phyloP scores from a whole-genome alignment of 2,113 vertebrate species.

The Brienomyrus longianalis region DNA sequence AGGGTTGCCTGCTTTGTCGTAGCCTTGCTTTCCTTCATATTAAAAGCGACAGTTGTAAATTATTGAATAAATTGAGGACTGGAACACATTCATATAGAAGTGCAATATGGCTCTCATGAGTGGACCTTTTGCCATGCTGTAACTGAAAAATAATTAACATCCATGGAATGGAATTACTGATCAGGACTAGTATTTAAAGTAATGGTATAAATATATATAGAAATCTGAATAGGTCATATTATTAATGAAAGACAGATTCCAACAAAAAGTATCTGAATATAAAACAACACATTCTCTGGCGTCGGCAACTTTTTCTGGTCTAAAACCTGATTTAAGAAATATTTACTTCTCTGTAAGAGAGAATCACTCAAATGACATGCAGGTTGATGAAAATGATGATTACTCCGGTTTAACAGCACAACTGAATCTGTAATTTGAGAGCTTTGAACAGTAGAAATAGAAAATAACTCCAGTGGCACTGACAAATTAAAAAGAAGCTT shows the following conservation, averaged over 20 bases:
- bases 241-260: background rate
- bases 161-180: background rate
- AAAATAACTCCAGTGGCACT: background rate
- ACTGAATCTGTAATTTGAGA: background rate
- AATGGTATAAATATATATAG: background rate
- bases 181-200: background rate
- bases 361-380: background rate
- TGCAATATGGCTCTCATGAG: background rate
- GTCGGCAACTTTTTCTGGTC: background rate
- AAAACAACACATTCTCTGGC: background rate
- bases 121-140: background rate
- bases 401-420: background rate
- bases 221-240: background rate
- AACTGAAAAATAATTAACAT: background rate
- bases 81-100: background rate
- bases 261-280: background rate
- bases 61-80: background rate
- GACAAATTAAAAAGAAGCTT: background rate
- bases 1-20: background rate
- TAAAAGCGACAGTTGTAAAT: background rate
- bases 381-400: background rate
- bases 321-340: background rate
- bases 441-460: background rate
- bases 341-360: background rate
- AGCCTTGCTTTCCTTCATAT: background rate